Percentiles rank a stretch among this genome's conserved stretches.
Conservation (phyloP, 1,140 invertebrate genomes). For the Colletes latitarsis region DNA sequence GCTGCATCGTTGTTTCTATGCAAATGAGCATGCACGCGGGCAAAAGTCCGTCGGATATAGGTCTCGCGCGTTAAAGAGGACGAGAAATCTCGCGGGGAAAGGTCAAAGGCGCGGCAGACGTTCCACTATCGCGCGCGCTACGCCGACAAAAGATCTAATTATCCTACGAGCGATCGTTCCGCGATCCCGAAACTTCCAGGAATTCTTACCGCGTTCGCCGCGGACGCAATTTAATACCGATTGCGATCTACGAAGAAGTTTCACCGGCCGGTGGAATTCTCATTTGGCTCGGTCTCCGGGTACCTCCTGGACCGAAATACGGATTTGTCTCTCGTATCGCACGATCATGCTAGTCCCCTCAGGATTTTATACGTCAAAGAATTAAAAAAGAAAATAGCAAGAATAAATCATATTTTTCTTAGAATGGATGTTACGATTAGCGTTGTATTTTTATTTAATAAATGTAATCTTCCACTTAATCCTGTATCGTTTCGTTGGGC, state of each 20-base stretch:
- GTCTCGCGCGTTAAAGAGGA: not conserved
- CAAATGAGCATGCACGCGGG: constrained; percentile 4
- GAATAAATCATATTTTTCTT: no score
- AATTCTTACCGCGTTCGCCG: constrained; percentile 39
- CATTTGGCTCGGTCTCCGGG: constrained; percentile 16
- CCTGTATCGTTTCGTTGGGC: no score
- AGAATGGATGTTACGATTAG: no score
- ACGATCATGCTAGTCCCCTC: no score
- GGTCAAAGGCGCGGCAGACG: constrained; percentile 8
- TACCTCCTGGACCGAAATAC: not conserved
- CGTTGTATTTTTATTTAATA: no score
- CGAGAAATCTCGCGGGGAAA: constrained; percentile 15
- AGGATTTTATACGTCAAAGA: no score
- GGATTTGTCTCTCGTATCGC: not conserved
- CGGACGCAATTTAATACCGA: constrained; percentile 48
- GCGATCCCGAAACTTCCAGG: constrained; percentile 44
- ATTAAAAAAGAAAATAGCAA: no score
- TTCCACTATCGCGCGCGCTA: not conserved
- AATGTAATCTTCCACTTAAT: no score
- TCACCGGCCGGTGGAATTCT: constrained; percentile 36
- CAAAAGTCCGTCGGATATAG: constrained; percentile 3
- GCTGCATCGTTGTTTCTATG: constrained; percentile 16
- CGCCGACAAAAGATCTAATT: constrained; percentile 42
- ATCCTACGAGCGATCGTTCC: constrained; percentile 12
- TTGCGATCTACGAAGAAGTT: constrained; percentile 38